These are phyloP conservation scores for Electrona antarctica DNA, from an alignment of 2,113 vertebrate genomes.

Conservation along the genomic window DNA sequence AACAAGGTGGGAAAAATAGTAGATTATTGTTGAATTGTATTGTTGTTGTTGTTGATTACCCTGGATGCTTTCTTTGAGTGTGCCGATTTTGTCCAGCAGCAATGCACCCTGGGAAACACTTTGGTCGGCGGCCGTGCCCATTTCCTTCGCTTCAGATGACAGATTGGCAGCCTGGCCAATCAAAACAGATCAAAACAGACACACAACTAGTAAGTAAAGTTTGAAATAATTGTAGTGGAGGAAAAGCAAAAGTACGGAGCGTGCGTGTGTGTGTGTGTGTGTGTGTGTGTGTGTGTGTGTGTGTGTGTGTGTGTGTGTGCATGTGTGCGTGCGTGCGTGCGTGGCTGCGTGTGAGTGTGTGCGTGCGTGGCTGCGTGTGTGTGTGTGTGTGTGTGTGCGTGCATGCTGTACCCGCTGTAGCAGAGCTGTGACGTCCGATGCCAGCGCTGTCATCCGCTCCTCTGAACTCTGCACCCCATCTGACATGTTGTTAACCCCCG, in stretches of 20 bases:
- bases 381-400: neutral
- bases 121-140: slow-evolving; percentile 63
- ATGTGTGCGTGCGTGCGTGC: neutral
- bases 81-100: slow-evolving; percentile 73
- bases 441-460: too few species aligned
- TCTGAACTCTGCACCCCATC: too few species aligned
- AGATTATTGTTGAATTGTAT: neutral
- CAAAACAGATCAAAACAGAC: too few species aligned
- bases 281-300: neutral
- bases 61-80: slow-evolving; percentile 75
- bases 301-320: neutral
- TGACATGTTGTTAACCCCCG: too few species aligned
- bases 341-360: neutral
- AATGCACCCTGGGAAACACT: slow-evolving; percentile 73
- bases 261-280: too few species aligned
- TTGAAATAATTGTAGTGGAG: too few species aligned
- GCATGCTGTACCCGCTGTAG: slow-evolving; percentile 46
- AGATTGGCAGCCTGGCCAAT: slow-evolving; percentile 72
- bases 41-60: slow-evolving; percentile 70
- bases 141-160: slow-evolving; percentile 57
- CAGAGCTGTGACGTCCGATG: neutral
- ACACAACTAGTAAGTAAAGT: too few species aligned
- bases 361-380: neutral
- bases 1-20: neutral
- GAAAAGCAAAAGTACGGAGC: too few species aligned